Conservation (phyloP, 2,113 vertebrate genomes). For the Pedionomus torquatus region DNA sequence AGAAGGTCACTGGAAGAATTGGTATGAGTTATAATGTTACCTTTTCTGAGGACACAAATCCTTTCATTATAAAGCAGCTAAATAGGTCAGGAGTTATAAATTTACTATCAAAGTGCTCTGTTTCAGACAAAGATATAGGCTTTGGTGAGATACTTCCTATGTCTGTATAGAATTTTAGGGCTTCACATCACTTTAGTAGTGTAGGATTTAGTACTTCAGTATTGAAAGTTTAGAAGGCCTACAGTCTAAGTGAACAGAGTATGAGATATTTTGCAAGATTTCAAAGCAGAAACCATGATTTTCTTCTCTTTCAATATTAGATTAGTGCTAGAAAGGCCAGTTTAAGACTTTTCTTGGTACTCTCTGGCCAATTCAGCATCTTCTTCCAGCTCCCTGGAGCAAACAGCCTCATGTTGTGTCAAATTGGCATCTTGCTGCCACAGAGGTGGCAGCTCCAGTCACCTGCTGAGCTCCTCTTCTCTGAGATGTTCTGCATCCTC, state of each 20-base stretch:
- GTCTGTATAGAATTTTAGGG: neutral
- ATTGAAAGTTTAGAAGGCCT: neutral
- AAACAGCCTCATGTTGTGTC: neutral
- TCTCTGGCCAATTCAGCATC: neutral
- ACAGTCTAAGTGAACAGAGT: neutral
- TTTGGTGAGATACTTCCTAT: neutral
- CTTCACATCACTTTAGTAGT: neutral
- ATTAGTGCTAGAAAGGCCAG: neutral
- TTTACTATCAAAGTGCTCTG: neutral
- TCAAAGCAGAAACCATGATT: neutral
- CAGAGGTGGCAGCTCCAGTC: neutral
- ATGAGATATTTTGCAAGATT: neutral
- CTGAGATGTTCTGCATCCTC: neutral
- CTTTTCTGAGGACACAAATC: neutral
- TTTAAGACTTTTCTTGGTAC: no score
- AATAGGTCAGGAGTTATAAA: conserved; percentile 10
- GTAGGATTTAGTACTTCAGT: neutral
- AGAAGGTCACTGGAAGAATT: neutral
- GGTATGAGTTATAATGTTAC: neutral
- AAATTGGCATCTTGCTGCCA: neutral
- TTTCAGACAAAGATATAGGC: neutral
- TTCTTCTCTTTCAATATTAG: neutral
- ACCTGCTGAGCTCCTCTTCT: neutral
- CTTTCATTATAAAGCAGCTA: neutral
- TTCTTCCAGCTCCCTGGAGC: neutral